Conservation (phyloP, 2,113 vertebrate genomes). For the Microtus ochrogaster region DNA sequence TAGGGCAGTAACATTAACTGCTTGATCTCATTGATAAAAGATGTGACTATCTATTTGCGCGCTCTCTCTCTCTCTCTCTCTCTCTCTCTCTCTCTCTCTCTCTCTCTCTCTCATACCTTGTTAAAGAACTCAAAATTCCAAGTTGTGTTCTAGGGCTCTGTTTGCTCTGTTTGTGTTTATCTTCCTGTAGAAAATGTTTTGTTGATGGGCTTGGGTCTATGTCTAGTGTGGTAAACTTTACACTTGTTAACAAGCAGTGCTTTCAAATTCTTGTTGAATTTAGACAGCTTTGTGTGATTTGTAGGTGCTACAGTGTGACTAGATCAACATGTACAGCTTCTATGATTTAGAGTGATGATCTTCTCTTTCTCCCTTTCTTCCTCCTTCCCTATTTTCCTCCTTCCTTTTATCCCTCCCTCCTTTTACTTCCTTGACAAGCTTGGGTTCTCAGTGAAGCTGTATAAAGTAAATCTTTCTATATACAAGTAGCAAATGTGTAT, state of each 20-base stretch:
- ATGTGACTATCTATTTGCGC: neutral
- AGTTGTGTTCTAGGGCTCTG: neutral
- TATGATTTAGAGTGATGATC: neutral
- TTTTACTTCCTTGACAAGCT: neutral
- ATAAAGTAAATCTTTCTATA: neutral
- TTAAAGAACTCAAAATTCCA: conserved; percentile 12
- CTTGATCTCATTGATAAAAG: neutral
- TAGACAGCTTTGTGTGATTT: neutral
- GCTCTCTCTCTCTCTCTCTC: neutral
- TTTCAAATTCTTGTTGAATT: neutral
- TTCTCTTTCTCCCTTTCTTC: neutral
- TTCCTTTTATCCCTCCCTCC: neutral
- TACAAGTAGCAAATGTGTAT: neutral
- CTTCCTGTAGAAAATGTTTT: neutral
- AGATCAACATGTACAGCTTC: neutral
- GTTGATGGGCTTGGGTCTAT: neutral
- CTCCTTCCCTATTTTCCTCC: neutral
- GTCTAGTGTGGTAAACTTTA: conserved; percentile 11
- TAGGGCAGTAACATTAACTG: neutral
- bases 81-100: neutral
- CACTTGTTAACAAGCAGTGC: neutral
- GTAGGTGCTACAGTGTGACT: neutral
- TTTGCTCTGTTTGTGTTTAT: conserved; percentile 2
- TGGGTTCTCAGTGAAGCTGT: conserved; percentile 9
- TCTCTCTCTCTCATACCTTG: neutral